phyloP scores from a whole-genome alignment of 2,888 invertebrate species.

The Melipona bicolor region DNA sequence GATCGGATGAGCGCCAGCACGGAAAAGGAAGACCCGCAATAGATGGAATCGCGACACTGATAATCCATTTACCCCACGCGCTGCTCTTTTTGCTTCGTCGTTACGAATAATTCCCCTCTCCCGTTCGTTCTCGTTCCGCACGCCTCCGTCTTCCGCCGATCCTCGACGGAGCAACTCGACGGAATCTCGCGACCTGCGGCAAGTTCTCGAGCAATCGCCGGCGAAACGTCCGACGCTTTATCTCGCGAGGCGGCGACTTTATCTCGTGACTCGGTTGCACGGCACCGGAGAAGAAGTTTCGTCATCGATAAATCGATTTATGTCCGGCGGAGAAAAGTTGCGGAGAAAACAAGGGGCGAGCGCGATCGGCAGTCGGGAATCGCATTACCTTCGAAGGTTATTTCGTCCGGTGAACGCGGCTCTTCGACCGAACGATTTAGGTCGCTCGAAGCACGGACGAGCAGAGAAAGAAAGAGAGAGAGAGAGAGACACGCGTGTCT shows the following conservation, averaged over 20 bases:
- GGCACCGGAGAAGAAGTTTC: slow-evolving; percentile 43
- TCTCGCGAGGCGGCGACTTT: slow-evolving; percentile 44
- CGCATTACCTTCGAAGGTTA: slow-evolving; percentile 60
- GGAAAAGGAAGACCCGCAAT: slow-evolving; percentile 51
- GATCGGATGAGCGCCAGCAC: background rate
- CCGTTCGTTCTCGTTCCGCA: background rate
- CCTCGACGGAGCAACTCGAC: background rate
- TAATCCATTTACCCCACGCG: slow-evolving; percentile 64
- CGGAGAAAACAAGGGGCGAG: slow-evolving; percentile 50
- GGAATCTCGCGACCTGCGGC: background rate
- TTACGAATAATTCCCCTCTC: slow-evolving; percentile 28
- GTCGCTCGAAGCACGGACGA: background rate
- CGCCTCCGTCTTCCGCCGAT: background rate
- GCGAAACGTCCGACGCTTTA: slow-evolving; percentile 55
- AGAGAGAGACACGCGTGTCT: background rate
- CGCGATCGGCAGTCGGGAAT: slow-evolving; percentile 44
- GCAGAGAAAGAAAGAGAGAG: background rate
- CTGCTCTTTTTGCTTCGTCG: slow-evolving; percentile 46
- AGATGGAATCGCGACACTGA: slow-evolving; percentile 62
- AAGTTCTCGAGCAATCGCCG: background rate
- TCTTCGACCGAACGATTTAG: slow-evolving; percentile 25
- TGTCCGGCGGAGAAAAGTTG: slow-evolving; percentile 57
- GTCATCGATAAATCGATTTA: slow-evolving; percentile 68
- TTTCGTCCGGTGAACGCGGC: slow-evolving; percentile 47
- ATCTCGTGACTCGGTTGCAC: slow-evolving; percentile 41